Evolutionary conservation across 2,797 vertebrate genomes (phyloP).

Genomic region (Chrysocyon brachyurus): DNA sequence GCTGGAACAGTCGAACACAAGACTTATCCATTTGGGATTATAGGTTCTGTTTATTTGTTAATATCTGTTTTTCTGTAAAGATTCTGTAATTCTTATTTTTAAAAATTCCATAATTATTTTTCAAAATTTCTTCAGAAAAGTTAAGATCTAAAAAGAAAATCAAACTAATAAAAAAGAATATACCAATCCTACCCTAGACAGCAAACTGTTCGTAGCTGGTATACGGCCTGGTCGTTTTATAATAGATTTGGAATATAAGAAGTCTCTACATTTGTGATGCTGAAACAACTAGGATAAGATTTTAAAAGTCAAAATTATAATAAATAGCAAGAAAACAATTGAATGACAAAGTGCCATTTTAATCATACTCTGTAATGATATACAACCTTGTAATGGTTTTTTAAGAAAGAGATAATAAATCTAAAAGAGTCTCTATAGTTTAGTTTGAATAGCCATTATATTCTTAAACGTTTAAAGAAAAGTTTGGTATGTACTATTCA

Average conservation of each 20-base stretch:
- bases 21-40: not conserved
- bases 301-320: slow-evolving; percentile 14
- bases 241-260: not conserved
- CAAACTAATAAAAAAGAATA: not conserved
- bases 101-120: slow-evolving; percentile 25
- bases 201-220: not conserved
- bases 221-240: not conserved
- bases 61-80: not conserved
- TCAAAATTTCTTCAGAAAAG: not conserved
- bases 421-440: not conserved
- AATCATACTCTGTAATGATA: not conserved
- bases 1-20: not conserved
- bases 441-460: not conserved
- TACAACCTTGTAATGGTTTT: not conserved
- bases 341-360: not conserved
- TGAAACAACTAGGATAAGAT: slow-evolving; percentile 5
- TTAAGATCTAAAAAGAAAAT: not conserved
- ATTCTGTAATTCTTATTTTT: not conserved
- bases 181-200: not conserved
- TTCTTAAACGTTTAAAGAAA: slow-evolving; percentile 31
- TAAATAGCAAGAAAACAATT: not conserved
- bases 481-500: not conserved
- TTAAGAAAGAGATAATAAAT: slow-evolving; percentile 34
- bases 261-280: not conserved
- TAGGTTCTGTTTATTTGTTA: not conserved